These are phyloP conservation scores for Cetonia aurata DNA, from an alignment of 2,888 invertebrate genomes.

Conservation along the genomic window DNA sequence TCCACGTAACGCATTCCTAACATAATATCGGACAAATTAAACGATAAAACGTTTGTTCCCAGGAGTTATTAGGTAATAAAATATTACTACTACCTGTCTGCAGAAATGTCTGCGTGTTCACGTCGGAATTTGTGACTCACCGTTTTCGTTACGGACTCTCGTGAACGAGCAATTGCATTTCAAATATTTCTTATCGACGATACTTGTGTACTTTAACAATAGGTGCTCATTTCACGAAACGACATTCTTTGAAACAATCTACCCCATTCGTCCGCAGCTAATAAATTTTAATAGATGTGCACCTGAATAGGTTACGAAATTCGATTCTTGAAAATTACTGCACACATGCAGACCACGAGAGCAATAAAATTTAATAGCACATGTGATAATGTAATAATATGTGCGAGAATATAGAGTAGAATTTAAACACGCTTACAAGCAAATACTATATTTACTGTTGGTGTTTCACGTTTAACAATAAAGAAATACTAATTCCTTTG, in stretches of 20 bases:
- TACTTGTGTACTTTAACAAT: slow-evolving; percentile 15
- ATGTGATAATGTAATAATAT: too few relatives aligned
- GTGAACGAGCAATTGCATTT: slow-evolving; percentile 15
- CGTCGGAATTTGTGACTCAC: slow-evolving; percentile 31
- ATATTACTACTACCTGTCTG: slow-evolving; percentile 35
- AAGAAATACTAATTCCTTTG: too few relatives aligned
- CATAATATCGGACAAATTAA: slow-evolving; percentile 13
- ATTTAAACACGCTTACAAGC: too few relatives aligned
- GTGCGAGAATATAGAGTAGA: too few relatives aligned
- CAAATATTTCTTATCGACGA: background rate
- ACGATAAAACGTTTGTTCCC: slow-evolving; percentile 26
- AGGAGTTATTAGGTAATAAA: slow-evolving; percentile 38
- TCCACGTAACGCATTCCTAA: slow-evolving; percentile 12
- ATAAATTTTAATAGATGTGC: slow-evolving; percentile 8
- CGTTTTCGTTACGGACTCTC: slow-evolving; percentile 16
- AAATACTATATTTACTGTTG: too few relatives aligned
- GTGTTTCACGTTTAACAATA: too few relatives aligned
- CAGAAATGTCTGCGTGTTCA: slow-evolving; percentile 31
- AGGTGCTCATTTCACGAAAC: background rate
- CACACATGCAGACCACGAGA: too few relatives aligned
- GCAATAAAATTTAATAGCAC: too few relatives aligned
- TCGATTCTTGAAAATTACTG: background rate
- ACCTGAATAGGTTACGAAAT: slow-evolving; percentile 1
- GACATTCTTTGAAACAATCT: background rate
- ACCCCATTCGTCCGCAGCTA: background rate